A percentile compares a stretch with the other conserved stretches of the same genome.
Evolutionary conservation across 1,140 invertebrate genomes (phyloP).

Genomic region (Panagrolaimus sp.): DNA sequence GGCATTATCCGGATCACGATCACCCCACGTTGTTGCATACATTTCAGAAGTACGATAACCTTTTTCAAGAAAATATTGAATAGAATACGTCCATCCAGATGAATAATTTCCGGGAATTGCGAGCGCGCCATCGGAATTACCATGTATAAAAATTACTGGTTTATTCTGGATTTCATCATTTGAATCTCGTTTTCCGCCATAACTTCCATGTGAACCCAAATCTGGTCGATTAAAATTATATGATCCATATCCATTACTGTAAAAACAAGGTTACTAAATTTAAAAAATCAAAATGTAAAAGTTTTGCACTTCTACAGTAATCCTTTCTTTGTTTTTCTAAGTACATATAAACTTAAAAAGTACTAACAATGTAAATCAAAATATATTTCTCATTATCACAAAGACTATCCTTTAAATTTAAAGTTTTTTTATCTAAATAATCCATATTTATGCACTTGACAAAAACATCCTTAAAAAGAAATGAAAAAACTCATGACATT

Average conservation of each 20-base stretch:
- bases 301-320: too few species aligned
- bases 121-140: conserved; percentile 21
- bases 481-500: too few species aligned
- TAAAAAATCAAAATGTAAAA: background rate
- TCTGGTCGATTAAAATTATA: conserved; percentile 35
- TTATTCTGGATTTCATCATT: background rate
- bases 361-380: too few species aligned
- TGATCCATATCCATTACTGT: conserved; percentile 28
- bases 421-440: too few species aligned
- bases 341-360: too few species aligned
- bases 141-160: conserved; percentile 25
- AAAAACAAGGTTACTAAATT: background rate
- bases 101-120: background rate
- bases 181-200: background rate
- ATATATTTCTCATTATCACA: too few species aligned
- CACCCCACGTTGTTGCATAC: conserved; percentile 38
- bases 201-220: conserved; percentile 16
- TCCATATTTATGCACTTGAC: too few species aligned
- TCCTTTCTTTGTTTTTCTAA: too few species aligned
- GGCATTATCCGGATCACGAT: conserved; percentile 23
- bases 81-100: conserved; percentile 20
- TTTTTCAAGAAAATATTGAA: conserved; percentile 27
- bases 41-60: conserved; percentile 29
- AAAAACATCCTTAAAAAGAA: too few species aligned
- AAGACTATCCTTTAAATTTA: too few species aligned